phyloP scores from a whole-genome alignment of 2,888 invertebrate species.

The Acrobasis suavella region DNA sequence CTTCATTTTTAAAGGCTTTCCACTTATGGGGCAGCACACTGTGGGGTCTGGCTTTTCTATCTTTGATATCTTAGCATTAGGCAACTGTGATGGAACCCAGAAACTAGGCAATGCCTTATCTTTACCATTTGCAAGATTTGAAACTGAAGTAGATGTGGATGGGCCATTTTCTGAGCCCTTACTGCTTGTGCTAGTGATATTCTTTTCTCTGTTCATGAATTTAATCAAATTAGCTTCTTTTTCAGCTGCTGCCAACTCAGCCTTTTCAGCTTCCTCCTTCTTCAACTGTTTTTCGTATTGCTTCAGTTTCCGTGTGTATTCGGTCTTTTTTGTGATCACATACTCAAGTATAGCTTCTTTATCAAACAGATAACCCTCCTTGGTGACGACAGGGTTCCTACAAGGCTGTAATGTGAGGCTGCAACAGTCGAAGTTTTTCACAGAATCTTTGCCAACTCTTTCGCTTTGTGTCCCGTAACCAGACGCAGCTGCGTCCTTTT shows the following conservation, averaged over 20 bases:
- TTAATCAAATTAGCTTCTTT: conserved; percentile 88
- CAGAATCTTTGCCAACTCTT: conserved; percentile 96
- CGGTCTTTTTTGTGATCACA: conserved; percentile 96
- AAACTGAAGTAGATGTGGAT: conserved; percentile 82
- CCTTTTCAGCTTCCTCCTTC: conserved; percentile 86
- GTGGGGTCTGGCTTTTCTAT: conserved; percentile 68
- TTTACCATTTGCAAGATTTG: conserved; percentile 89
- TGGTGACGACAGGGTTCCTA: conserved; percentile 91
- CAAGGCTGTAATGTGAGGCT: conserved; percentile 98
- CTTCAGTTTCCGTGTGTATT: conserved; percentile 93
- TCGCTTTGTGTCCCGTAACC: conserved; percentile 95
- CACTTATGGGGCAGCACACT: conserved; percentile 73
- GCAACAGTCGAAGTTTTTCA: conserved; percentile 97
- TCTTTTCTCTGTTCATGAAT: conserved; percentile 92
- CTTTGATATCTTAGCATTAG: conserved; percentile 88
- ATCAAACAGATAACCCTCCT: conserved; percentile 96
- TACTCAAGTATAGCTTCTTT: conserved; percentile 98
- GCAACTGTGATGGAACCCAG: conserved; percentile 97
- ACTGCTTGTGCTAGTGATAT: conserved; percentile 81
- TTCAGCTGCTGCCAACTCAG: conserved; percentile 87
- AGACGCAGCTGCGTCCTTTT: conserved; percentile 96
- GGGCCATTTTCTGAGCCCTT: conserved; percentile 37
- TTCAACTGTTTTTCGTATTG: conserved; percentile 95
- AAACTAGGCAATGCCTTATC: conserved; percentile 95
- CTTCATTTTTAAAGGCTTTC: conserved; percentile 93